phyloP scores from a whole-genome alignment of 2,113 vertebrate species.

The Caranx ignobilis region DNA sequence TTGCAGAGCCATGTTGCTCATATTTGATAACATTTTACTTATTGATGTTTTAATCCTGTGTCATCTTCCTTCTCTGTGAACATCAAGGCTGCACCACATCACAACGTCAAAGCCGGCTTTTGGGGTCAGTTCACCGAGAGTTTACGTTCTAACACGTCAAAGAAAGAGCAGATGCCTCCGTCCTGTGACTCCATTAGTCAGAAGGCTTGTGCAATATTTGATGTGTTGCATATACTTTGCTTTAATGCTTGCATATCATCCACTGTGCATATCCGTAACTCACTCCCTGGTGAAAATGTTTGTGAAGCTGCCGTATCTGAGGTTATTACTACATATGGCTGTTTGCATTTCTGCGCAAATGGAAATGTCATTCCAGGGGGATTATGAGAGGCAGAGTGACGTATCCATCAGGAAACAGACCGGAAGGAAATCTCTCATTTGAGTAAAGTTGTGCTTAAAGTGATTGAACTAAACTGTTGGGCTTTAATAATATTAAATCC shows the following conservation, averaged over 20 bases:
- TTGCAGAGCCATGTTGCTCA: no score
- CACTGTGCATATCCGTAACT: background rate
- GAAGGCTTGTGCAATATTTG: background rate
- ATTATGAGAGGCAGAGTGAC: conserved; percentile 7
- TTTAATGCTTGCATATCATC: conserved; percentile 11
- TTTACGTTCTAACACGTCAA: background rate
- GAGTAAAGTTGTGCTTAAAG: background rate
- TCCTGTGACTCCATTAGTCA: conserved; percentile 3
- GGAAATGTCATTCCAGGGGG: conserved; percentile 23
- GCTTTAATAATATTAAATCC: background rate
- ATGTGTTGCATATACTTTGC: background rate
- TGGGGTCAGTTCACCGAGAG: conserved; percentile 6
- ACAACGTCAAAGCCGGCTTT: background rate
- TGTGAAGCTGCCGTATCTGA: conserved; percentile 23
- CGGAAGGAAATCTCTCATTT: conserved; percentile 13
- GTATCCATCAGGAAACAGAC: conserved; percentile 25
- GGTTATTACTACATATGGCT: conserved; percentile 35
- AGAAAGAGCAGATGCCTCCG: background rate
- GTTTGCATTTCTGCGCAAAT: conserved; percentile 50
- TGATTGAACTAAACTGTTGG: background rate
- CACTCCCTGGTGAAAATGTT: background rate
- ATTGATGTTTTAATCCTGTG: no score
- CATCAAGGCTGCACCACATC: background rate
- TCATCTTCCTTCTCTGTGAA: background rate
- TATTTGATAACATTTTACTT: no score